These are phyloP conservation scores for Homarus americanus DNA, from an alignment of 1,140 invertebrate genomes.

Conservation along the genomic window DNA sequence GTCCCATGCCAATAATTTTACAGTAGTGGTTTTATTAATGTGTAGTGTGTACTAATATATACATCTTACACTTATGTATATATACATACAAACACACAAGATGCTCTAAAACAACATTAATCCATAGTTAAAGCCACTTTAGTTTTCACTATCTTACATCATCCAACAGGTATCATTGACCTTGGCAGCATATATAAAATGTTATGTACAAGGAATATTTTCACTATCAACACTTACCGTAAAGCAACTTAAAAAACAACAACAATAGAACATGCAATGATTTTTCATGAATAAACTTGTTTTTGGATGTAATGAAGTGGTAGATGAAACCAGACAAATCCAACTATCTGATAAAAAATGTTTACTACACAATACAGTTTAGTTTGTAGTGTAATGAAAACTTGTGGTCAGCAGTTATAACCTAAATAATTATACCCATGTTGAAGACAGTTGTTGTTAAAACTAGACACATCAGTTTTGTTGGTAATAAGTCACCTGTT, in stretches of 20 bases:
- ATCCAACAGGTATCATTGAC: conserved; percentile 49
- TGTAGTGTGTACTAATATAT: neutral
- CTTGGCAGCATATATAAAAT: conserved; percentile 65
- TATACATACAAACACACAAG: conserved; percentile 27
- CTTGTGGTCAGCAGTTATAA: too few species aligned
- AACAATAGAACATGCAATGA: conserved; percentile 62
- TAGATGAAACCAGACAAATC: conserved; percentile 46
- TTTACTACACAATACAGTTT: neutral
- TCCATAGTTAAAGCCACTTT: conserved; percentile 30
- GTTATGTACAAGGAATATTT: conserved; percentile 65
- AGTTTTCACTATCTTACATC: conserved; percentile 48
- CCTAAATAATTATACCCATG: neutral
- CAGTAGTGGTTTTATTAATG: neutral
- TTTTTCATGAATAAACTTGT: conserved; percentile 40
- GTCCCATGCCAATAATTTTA: neutral
- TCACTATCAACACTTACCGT: conserved; percentile 69
- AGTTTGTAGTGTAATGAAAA: neutral
- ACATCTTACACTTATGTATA: conserved; percentile 17
- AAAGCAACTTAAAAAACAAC: conserved; percentile 64
- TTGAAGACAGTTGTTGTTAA: too few species aligned
- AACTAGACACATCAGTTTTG: neutral
- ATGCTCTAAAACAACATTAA: conserved; percentile 29
- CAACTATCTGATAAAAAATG: conserved; percentile 5
- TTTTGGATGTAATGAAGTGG: conserved; percentile 61
- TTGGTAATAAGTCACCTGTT: neutral